Base-by-base conservation (phyloP, 2,113 vertebrate species). In the Sebastes fasciatus region DNA sequence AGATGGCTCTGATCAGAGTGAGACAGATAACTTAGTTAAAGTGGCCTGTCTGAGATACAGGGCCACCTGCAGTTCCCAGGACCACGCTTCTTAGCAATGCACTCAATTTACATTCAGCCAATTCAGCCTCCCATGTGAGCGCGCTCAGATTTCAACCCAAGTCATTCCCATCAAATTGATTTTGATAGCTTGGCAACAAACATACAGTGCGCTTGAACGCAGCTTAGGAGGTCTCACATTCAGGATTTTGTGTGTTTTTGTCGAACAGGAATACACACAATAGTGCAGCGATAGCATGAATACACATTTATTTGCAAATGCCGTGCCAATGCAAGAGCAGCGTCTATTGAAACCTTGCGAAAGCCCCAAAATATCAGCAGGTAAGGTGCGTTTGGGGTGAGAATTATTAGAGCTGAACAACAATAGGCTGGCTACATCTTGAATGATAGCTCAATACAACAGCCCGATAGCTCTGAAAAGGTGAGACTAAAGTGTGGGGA, bases 51-150 rank as follows among this genome's bases (percentile, higher is more conserved):
- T 89, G 82, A 82, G 79, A 88, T 77, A 85, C 60, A 55, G 68
- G 23, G 68, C 74, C 88, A 88, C 86, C 85, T 88, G 91, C 83
- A 72, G 77, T 84, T 94, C 86, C 81, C 89, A 82, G 73, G 78
- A 85, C 61, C 55, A 42, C 0, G 16, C 65, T 84, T 66, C 67
- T 69, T 72, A 68, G 9, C 58, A 54, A 52, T 49, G 48, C 45
- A 72, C 61, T 14, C 71, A 64, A 10, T 85, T 76, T 75, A 60
- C 76, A 74, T 70, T 52, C 51, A 0, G 70, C 48, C 60, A 68
- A 62, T 6, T 79, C 17, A 43, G 58, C 67, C 65, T 86, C 80
- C 75, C 54, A 45, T 80, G 74, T 52, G 77, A 70, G 63, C 12
- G 2, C 1, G 7, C 61, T 83, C 80, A 62, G 43, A 68, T 79